Conservation (phyloP, 1,140 invertebrate genomes). For the Brachionus paranguensis region DNA sequence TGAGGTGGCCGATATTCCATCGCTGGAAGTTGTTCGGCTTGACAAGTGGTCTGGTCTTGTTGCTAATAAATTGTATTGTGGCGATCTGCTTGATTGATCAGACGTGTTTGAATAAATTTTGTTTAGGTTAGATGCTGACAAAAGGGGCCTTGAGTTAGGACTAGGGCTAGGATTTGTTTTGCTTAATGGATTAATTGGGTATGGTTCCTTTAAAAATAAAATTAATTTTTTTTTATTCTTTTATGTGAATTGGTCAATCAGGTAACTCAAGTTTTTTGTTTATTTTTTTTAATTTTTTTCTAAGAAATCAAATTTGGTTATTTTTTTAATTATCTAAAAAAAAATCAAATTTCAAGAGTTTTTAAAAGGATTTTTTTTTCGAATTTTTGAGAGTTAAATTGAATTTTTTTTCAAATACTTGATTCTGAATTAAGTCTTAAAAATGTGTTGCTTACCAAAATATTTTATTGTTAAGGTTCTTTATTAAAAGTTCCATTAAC, state of each 20-base stretch:
- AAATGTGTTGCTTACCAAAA: no score
- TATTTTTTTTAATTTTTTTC: no score
- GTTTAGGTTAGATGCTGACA: slow-evolving; percentile 3
- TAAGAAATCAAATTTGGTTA: no score
- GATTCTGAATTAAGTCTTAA: no score
- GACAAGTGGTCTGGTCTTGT: background rate
- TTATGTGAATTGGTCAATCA: background rate
- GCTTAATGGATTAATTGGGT: background rate
- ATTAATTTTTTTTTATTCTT: background rate
- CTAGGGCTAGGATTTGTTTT: background rate
- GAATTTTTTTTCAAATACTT: no score
- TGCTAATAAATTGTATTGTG: background rate
- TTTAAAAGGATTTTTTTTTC: no score
- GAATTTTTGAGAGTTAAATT: no score
- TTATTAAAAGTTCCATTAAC: no score
- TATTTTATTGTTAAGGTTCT: no score
- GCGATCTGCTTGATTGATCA: background rate
- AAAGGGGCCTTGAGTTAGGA: background rate
- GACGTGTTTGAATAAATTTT: background rate
- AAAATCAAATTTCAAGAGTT: no score
- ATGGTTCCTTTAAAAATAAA: background rate
- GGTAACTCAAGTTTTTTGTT: no score
- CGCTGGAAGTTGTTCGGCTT: background rate
- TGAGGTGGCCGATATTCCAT: background rate
- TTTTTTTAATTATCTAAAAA: no score